Evolutionary conservation across 2,888 invertebrate species (phyloP).

Genomic region (Drosophila kanekoi): DNA sequence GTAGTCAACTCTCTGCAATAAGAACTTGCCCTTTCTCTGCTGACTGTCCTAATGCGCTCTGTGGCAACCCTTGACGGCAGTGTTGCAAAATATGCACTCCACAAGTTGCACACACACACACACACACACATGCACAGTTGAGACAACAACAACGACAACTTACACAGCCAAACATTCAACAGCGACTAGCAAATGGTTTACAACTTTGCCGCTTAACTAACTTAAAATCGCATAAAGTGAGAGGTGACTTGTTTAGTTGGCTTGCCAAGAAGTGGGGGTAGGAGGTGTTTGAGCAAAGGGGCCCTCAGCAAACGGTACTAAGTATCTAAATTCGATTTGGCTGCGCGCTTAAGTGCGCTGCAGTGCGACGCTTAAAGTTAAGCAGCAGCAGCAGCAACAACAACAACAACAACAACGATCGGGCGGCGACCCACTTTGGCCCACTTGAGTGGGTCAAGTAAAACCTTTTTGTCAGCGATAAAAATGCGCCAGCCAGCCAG

Average conservation of each 20-base stretch:
- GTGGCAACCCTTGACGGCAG: conserved; percentile 38
- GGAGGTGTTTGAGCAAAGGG: conserved; percentile 8
- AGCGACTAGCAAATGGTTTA: conserved; percentile 64
- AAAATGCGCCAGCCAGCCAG: conserved; percentile 46
- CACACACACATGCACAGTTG: conserved; percentile 10
- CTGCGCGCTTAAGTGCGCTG: conserved; percentile 64
- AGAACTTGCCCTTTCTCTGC: conserved; percentile 16
- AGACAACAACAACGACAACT: conserved; percentile 23
- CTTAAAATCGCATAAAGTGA: conserved; percentile 66
- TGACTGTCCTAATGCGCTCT: conserved; percentile 4
- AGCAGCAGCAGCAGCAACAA: conserved; percentile 16
- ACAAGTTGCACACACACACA: conserved; percentile 58
- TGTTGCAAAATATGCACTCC: conserved; percentile 60
- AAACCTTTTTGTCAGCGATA: conserved; percentile 79
- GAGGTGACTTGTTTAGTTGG: conserved; percentile 36
- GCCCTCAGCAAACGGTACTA: conserved; percentile 53
- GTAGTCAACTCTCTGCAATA: too few relatives aligned
- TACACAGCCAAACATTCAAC: conserved; percentile 37
- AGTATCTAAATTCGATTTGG: conserved; percentile 76
- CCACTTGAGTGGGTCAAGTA: conserved; percentile 76
- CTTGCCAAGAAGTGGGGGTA: neutral
- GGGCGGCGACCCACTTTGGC: conserved; percentile 57
- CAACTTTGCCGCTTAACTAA: conserved; percentile 73
- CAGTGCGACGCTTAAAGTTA: conserved; percentile 39
- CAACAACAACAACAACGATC: too few relatives aligned